Evolutionary conservation across 1,140 invertebrate genomes (phyloP).

Genomic region (Apolygus lucorum): DNA sequence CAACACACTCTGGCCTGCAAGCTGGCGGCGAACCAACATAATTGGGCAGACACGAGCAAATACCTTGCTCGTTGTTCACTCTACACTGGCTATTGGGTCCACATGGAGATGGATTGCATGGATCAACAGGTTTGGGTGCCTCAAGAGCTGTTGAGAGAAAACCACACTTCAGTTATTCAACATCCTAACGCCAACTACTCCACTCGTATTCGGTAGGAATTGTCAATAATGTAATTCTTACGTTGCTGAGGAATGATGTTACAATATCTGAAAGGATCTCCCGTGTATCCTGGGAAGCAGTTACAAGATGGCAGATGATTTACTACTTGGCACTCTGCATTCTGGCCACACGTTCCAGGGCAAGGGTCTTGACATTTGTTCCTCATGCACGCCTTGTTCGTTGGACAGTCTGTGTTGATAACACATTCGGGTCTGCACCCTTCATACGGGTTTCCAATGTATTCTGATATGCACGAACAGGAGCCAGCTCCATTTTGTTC

Average conservation of each 20-base stretch:
- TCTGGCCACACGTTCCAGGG: slow-evolving; percentile 54
- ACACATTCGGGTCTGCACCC: slow-evolving; percentile 60
- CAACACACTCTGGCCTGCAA: slow-evolving; percentile 49
- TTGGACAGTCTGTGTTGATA: slow-evolving; percentile 53
- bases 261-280: slow-evolving; percentile 52
- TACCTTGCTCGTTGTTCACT: slow-evolving; percentile 43
- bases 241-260: slow-evolving; percentile 31
- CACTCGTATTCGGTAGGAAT: neutral
- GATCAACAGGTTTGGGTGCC: slow-evolving; percentile 25
- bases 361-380: slow-evolving; percentile 63
- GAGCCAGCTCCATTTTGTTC: slow-evolving; percentile 55
- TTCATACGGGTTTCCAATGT: slow-evolving; percentile 43
- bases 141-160: slow-evolving; percentile 19
- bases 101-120: slow-evolving; percentile 47
- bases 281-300: slow-evolving; percentile 52
- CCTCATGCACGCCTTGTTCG: slow-evolving; percentile 51
- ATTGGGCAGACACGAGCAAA: slow-evolving; percentile 48
- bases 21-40: slow-evolving; percentile 45
- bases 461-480: slow-evolving; percentile 52
- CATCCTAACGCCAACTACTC: neutral
- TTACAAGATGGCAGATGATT: slow-evolving; percentile 60
- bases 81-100: slow-evolving; percentile 49
- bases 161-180: neutral
- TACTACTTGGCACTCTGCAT: slow-evolving; percentile 55
- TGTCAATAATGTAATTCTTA: neutral